These are phyloP conservation scores for Cyanoderma ruficeps DNA, from an alignment of 2,113 vertebrate genomes.

Conservation along the genomic window DNA sequence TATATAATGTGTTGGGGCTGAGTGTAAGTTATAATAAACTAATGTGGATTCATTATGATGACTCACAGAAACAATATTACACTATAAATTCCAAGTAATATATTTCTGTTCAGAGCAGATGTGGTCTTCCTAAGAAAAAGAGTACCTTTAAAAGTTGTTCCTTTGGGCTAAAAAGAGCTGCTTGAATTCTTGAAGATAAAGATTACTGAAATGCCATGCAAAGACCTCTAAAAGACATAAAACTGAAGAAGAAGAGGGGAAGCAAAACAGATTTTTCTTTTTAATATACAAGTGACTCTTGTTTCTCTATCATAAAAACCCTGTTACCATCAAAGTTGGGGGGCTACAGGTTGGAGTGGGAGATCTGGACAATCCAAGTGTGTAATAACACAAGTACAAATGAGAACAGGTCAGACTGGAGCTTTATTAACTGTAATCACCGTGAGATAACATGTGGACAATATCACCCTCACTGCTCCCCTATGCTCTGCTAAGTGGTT, in stretches of 20 bases:
- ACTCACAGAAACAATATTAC: slow-evolving; percentile 11
- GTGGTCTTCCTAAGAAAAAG: background rate
- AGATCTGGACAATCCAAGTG: background rate
- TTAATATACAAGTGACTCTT: background rate
- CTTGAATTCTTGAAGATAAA: background rate
- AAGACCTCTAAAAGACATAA: background rate
- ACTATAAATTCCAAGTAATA: slow-evolving; percentile 11
- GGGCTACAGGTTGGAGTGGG: background rate
- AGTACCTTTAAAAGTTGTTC: background rate
- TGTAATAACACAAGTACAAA: background rate
- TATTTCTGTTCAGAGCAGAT: background rate
- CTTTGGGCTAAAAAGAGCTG: background rate
- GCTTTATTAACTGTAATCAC: background rate
- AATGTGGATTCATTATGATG: background rate
- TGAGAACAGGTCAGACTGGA: background rate
- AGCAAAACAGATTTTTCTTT: background rate
- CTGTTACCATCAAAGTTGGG: background rate
- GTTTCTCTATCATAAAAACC: background rate
- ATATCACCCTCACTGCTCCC: background rate
- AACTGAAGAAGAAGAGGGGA: background rate
- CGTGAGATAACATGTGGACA: background rate
- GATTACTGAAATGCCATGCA: background rate
- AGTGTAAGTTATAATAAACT: background rate
- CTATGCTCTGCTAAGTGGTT: background rate
- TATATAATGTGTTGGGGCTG: background rate